phyloP scores from a whole-genome alignment of 37 sponge, comb jelly and placozoan species.

The Theonella swinhoei region DNA sequence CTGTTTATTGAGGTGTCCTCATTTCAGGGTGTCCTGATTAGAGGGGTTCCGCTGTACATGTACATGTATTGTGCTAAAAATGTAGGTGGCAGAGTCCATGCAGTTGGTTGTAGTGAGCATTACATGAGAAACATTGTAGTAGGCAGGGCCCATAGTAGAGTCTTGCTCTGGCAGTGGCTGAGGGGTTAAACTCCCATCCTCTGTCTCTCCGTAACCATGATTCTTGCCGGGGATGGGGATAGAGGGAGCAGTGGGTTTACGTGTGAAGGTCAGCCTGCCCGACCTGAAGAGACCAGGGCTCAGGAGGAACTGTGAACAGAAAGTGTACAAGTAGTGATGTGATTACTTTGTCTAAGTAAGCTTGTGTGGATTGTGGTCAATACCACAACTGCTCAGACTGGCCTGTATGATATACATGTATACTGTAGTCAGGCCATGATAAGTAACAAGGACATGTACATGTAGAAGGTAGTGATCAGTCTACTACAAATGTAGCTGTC shows the following conservation, averaged over 20 bases:
- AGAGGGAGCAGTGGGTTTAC: constrained; percentile 88
- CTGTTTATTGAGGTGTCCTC: too few relatives aligned
- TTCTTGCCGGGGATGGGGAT: constrained; percentile 85
- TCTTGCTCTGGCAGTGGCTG: constrained; percentile 75
- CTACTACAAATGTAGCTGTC: too few relatives aligned
- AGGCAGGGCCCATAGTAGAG: constrained; percentile 92
- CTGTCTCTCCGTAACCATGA: constrained; percentile 90
- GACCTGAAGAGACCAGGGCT: background rate
- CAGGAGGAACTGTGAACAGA: constrained; percentile 7
- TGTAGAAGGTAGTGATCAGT: too few relatives aligned
- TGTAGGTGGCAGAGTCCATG: background rate
- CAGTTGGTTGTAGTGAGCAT: too few relatives aligned
- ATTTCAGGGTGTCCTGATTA: too few relatives aligned
- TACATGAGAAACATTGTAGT: constrained; percentile 76
- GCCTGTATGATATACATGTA: too few relatives aligned
- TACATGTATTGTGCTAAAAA: background rate
- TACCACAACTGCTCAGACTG: too few relatives aligned
- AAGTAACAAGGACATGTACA: too few relatives aligned
- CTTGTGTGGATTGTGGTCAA: too few relatives aligned
- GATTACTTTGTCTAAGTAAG: background rate
- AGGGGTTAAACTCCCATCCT: constrained; percentile 69
- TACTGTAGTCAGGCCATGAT: too few relatives aligned
- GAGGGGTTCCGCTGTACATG: too few relatives aligned
- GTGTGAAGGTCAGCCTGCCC: constrained; percentile 61
- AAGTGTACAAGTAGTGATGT: background rate